Conservation (phyloP, 2,888 invertebrate genomes). For the Diaprepes abbreviatus region DNA sequence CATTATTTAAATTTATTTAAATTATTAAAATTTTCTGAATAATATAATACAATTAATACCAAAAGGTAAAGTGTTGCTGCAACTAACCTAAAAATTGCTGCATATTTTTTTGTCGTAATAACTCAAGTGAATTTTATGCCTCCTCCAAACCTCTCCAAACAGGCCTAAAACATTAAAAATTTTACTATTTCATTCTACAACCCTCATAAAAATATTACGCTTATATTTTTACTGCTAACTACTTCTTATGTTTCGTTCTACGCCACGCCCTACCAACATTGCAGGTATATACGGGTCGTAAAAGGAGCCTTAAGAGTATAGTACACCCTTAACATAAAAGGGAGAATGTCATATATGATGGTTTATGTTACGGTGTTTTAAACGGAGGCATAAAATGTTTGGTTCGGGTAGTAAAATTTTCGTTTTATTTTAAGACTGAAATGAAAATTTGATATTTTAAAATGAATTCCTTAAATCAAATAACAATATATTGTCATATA, state of each 20-base stretch:
- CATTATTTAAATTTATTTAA: too few species aligned
- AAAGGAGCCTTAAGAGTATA: slow-evolving; percentile 22
- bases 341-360: slow-evolving; percentile 25
- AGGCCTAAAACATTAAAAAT: slow-evolving; percentile 5
- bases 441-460: too few species aligned
- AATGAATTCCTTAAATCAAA: too few species aligned
- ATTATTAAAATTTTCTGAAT: too few species aligned
- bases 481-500: too few species aligned
- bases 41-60: too few species aligned
- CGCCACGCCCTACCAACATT: not conserved
- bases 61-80: too few species aligned
- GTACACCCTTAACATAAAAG: slow-evolving; percentile 20
- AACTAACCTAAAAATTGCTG: too few species aligned
- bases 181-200: slow-evolving; percentile 1
- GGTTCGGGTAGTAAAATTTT: slow-evolving; percentile 1
- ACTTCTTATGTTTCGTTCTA: not conserved
- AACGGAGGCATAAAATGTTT: slow-evolving; percentile 5
- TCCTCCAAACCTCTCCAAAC: not conserved
- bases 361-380: slow-evolving; percentile 15
- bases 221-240: slow-evolving; percentile 24
- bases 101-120: too few species aligned
- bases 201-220: slow-evolving; percentile 31
- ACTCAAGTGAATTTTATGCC: not conserved
- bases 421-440: slow-evolving; percentile 1
- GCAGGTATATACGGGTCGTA: slow-evolving; percentile 14